Evolutionary conservation across 2,113 vertebrate genomes (phyloP), one percentile per base, ranked within the genome.

Genomic region (Panurus biarmicus): DNA sequence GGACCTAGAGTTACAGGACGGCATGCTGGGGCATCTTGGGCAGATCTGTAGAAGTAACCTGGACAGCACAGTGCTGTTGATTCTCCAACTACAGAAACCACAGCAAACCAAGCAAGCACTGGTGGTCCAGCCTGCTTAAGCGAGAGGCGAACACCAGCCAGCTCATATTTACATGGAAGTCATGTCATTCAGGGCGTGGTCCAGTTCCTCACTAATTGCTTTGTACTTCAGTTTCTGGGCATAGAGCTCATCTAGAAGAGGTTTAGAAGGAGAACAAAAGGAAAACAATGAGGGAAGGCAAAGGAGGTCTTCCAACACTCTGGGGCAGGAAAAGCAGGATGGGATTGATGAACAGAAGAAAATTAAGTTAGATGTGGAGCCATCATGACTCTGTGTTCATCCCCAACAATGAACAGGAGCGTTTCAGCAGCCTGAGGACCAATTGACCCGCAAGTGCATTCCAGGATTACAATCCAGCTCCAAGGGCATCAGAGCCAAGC

Each of bases 171-270:
- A 99, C 99, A 99, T 99, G 96, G 99, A 99, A 87, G 99, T 99
- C 99, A 99, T 99, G 98, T 99, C 99, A 98, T 99, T 99, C 96
- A 99, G 98, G 96, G 99, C 99, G 97, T 99, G 99, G 98, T 99
- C 99, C 98, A 99, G 97, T 95, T 99, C 99, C 98, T 99, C 99
- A 95, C 99, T 99, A 98, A 99, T 99, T 97, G 99, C 99, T 97
- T 99, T 99, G 98, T 99, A 99, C 98, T 99, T 99, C 96, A 99
- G 98, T 98, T 99, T 99, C 98, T 99, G 99, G 97, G 99, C 98
- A 96, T 99, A 99, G 83, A 99, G 99, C 98, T 99, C 99, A 97
- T 99, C 98, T 98, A 96, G 93, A 96, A 85, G 82, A 95, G 78
- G 87, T 85, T 91, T 9, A 89, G 82, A 91, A 86, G 91, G 92